Conservation (phyloP, 2,113 vertebrate genomes). For the Propithecus coquereli region DNA sequence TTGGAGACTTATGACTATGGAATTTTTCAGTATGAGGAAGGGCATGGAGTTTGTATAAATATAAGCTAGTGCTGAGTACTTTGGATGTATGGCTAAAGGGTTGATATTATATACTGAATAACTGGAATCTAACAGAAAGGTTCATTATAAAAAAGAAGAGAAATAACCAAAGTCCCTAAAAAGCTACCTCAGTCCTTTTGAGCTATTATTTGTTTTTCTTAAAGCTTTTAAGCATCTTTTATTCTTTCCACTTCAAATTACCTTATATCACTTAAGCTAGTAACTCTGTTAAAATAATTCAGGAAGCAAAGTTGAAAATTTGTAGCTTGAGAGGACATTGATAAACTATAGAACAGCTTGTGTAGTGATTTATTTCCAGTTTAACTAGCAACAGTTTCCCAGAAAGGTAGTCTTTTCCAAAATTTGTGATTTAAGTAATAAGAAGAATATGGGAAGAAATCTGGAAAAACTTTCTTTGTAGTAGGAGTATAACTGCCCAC, state of each 20-base stretch:
- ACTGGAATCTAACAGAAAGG: neutral
- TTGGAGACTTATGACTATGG: neutral
- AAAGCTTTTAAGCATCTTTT: neutral
- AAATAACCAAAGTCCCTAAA: neutral
- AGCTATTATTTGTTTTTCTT: neutral
- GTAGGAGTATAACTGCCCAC: neutral
- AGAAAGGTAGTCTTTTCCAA: neutral
- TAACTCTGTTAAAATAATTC: constrained; percentile 16
- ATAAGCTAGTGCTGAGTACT: neutral
- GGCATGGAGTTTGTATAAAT: neutral
- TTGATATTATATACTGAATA: neutral
- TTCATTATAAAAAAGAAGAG: neutral
- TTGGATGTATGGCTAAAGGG: neutral
- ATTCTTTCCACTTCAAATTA: neutral
- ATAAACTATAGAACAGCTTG: neutral
- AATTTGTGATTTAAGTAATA: neutral
- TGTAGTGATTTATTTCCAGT: neutral
- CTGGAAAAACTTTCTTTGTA: neutral
- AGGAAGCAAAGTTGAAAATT: neutral
- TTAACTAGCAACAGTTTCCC: neutral
- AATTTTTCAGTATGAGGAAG: neutral
- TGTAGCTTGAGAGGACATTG: neutral
- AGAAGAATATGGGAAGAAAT: neutral
- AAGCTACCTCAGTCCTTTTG: neutral
- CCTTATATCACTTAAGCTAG: neutral